These are phyloP conservation scores for Petromus typicus DNA, from an alignment of 2,113 vertebrate genomes.

Conservation along the genomic window DNA sequence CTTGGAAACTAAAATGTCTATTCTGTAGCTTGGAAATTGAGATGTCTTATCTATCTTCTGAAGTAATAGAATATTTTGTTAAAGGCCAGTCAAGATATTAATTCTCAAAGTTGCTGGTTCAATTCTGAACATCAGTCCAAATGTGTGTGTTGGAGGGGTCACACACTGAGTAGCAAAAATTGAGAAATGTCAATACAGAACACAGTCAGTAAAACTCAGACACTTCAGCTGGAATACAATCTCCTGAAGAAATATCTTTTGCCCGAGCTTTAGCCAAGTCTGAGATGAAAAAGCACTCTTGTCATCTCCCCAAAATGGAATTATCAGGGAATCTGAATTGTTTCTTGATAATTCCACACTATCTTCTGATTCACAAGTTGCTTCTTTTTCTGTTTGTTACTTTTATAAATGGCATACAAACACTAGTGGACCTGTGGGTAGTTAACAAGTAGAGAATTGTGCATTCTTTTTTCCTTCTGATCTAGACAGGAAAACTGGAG, in stretches of 20 bases:
- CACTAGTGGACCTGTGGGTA: not conserved
- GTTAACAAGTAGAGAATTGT: constrained; percentile 4
- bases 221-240: constrained; percentile 50
- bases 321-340: constrained; percentile 54
- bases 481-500: constrained; percentile 2
- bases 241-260: constrained; percentile 72
- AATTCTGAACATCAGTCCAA: not conserved
- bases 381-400: constrained; percentile 46
- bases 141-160: not conserved
- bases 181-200: constrained; percentile 26
- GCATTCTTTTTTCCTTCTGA: constrained; percentile 11
- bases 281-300: constrained; percentile 54
- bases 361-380: constrained; percentile 31
- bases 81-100: constrained; percentile 37
- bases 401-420: constrained; percentile 6
- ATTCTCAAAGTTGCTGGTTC: constrained; percentile 56
- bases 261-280: constrained; percentile 61
- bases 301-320: constrained; percentile 60
- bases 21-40: constrained; percentile 38
- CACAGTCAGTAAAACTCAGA: constrained; percentile 10
- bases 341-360: constrained; percentile 55
- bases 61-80: constrained; percentile 44
- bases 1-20: constrained; percentile 17
- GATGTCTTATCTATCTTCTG: constrained; percentile 56
- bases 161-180: not conserved